A percentile compares a stretch with the other conserved stretches of the same genome.
Conservation (phyloP, 2,888 invertebrate species). For the Tanytarsus gracilentus region DNA sequence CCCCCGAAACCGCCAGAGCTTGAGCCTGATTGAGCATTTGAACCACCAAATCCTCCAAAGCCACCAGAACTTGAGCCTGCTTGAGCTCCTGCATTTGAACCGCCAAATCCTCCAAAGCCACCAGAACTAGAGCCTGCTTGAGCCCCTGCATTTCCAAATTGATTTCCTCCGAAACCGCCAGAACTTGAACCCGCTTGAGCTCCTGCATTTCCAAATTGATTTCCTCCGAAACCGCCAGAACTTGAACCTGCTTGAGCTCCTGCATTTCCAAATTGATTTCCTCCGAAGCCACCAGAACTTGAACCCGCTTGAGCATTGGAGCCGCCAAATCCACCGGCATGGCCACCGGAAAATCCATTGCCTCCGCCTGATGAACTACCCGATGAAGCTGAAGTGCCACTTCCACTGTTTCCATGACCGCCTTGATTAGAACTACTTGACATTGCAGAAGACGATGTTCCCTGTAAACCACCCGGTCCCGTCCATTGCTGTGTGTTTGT, state of each 20-base stretch:
- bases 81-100: neutral
- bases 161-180: neutral
- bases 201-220: neutral
- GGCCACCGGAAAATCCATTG: neutral
- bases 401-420: constrained; percentile 20
- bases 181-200: neutral
- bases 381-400: neutral
- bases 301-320: no score
- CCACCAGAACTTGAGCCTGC: neutral
- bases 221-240: neutral
- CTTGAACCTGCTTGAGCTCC: neutral
- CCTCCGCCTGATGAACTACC: neutral
- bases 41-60: neutral
- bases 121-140: neutral
- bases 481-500: constrained; percentile 35
- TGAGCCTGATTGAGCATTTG: neutral
- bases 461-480: constrained; percentile 36
- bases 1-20: neutral
- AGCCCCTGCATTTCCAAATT: neutral
- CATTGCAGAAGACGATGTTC: constrained; percentile 35
- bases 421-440: constrained; percentile 28
- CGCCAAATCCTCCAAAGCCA: neutral
- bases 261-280: neutral
- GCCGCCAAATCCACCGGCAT: neutral
- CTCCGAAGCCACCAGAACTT: neutral